Conservation (phyloP, 2,888 invertebrate species). For the Poecilobothrus nobilitatus region DNA sequence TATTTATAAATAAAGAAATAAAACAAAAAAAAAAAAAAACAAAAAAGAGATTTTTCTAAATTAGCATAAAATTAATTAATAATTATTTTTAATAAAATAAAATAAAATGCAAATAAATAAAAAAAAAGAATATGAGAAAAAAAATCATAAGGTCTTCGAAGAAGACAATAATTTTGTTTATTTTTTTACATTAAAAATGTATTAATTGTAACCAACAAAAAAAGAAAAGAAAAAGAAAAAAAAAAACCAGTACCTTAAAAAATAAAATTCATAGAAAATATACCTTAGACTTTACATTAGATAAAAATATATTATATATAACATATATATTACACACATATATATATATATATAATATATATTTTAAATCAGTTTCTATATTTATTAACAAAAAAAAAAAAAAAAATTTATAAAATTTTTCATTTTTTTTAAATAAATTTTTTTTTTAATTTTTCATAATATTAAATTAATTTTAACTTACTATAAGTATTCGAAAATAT, state of each 20-base stretch:
- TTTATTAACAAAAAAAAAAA: not conserved
- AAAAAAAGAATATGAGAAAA: slow-evolving; percentile 12
- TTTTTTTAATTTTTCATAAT: too few species aligned
- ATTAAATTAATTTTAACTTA: too few species aligned
- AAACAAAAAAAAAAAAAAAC: not conserved
- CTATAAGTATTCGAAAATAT: too few species aligned
- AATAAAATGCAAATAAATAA: slow-evolving; percentile 22
- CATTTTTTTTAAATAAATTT: too few species aligned
- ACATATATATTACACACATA: too few species aligned
- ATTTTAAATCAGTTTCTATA: not conserved
- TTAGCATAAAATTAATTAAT: not conserved
- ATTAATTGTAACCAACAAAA: not conserved
- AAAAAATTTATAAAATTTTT: not conserved
- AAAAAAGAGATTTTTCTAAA: not conserved
- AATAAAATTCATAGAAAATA: not conserved
- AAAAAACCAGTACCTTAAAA: slow-evolving; percentile 3
- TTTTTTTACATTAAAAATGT: slow-evolving; percentile 2
- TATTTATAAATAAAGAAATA: not conserved
- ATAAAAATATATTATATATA: not conserved
- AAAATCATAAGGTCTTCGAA: slow-evolving; percentile 12
- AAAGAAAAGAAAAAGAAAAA: too few species aligned
- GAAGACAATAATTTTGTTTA: slow-evolving; percentile 9
- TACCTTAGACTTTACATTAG: not conserved
- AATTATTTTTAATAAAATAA: slow-evolving; percentile 39
- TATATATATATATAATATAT: not conserved